Evolutionary conservation across 2,113 vertebrate genomes (phyloP), one percentile per base, ranked within the genome.

Genomic region (Prunella himalayana): DNA sequence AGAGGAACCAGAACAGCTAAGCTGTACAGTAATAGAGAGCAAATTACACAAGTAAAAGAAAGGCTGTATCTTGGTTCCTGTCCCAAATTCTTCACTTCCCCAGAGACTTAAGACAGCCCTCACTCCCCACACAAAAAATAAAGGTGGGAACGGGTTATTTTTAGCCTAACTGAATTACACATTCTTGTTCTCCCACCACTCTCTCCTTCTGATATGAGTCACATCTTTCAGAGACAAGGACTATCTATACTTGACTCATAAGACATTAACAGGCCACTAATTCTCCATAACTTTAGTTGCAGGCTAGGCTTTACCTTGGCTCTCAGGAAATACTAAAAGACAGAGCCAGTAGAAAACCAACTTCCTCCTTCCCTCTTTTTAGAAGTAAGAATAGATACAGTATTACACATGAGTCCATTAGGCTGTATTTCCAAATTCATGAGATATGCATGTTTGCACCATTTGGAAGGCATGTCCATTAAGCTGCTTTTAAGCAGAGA

Each of bases 161-260:
- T 91, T 88, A 95, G 50, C 57, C 68, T 16, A 30, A 72, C 10
- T 72, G 45, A 71, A 90, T 91, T 76, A 94, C 80, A 91, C 69
- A 92, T 96, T 49, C 80, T 81, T 88, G 33, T 60, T 96, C 90
- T 86, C 88, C 82, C 79, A 93, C 72, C 69, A 90, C 83, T 84
- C 71, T 84, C 86, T 94, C 59, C 31, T 86, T 77, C 69, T 75
- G 88, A 83, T 69, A 79, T 87, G 95, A 95, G 89, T 96, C 94
- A 94, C 83, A 75, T 72, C 86, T 93, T 76, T 22, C 68, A 84
- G 53, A 93, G 72, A 86, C 37, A 88, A 59, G 60, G 75, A 86
- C 86, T 84, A 39, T 30, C 82, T 76, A 81, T 24, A 77, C 56
- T 92, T 92, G 91, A 56, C 80, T 91, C 37, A 35, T 44, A 71